Conservation (phyloP, 2,113 vertebrate species). For the Enhydra lutris region DNA sequence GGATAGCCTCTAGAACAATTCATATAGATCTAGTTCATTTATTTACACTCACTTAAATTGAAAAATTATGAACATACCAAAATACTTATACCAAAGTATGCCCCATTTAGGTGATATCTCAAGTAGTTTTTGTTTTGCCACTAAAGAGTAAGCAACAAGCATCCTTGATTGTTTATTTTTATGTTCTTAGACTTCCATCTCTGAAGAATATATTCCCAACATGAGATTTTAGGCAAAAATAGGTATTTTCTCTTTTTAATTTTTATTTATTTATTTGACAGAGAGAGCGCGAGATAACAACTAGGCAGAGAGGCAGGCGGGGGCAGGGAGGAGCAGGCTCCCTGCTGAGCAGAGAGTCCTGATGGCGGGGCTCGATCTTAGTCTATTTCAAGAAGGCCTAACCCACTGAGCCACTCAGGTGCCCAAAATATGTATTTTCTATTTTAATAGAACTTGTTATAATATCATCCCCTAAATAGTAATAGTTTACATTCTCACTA, state of each 20-base stretch:
- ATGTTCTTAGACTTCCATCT: neutral
- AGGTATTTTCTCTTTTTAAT: neutral
- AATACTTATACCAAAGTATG: neutral
- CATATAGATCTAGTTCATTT: neutral
- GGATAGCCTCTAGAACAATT: neutral
- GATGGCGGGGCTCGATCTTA: too few species aligned
- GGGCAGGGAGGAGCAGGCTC: fast-evolving
- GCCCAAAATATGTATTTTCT: neutral
- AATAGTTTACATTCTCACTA: neutral
- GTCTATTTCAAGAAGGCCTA: too few species aligned
- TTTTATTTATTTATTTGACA: too few species aligned
- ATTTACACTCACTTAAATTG: neutral
- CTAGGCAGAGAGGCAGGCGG: too few species aligned
- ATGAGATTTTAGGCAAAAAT: neutral
- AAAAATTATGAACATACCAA: neutral
- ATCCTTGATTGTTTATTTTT: neutral
- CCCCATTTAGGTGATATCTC: neutral
- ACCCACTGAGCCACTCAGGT: too few species aligned
- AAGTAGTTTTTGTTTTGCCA: neutral
- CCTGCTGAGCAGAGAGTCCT: too few species aligned
- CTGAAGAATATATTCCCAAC: neutral
- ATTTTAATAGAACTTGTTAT: neutral
- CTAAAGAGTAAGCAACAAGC: neutral
- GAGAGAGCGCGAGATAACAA: too few species aligned
- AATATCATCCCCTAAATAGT: neutral